These are phyloP conservation scores for Heliothis peltigera DNA, from an alignment of 2,888 invertebrate genomes.

Conservation along the genomic window DNA sequence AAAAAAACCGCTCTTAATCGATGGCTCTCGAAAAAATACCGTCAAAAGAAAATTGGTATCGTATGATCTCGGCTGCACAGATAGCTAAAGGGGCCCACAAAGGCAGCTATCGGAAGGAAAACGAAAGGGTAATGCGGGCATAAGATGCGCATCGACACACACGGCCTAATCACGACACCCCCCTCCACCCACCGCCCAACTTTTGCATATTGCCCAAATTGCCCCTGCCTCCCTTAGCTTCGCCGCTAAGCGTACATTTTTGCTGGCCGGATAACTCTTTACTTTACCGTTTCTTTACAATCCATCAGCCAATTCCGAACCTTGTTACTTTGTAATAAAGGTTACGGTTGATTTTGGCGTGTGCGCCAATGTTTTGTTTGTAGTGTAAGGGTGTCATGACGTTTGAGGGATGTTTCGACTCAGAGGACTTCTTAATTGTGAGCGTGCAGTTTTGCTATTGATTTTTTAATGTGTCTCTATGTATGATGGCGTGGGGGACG, in stretches of 20 bases:
- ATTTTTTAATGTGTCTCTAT: slow-evolving; percentile 84
- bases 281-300: slow-evolving; percentile 58
- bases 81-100: slow-evolving; percentile 83
- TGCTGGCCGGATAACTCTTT: slow-evolving; percentile 62
- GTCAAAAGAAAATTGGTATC: slow-evolving; percentile 83
- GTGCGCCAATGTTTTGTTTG: slow-evolving; percentile 50
- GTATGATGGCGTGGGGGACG: slow-evolving; percentile 51
- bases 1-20: slow-evolving; percentile 65
- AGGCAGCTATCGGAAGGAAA: slow-evolving; percentile 89
- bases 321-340: slow-evolving; percentile 60
- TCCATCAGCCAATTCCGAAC: slow-evolving; percentile 63
- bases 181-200: slow-evolving; percentile 77
- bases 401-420: slow-evolving; percentile 85
- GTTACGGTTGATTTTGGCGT: slow-evolving; percentile 18
- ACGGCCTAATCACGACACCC: slow-evolving; percentile 87
- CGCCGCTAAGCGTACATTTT: slow-evolving; percentile 75
- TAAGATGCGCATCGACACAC: slow-evolving; percentile 90
- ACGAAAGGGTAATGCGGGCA: slow-evolving; percentile 90
- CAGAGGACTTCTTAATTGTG: slow-evolving; percentile 84
- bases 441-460: slow-evolving; percentile 82
- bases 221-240: slow-evolving; percentile 77
- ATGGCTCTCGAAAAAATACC: slow-evolving; percentile 69
- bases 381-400: slow-evolving; percentile 71
- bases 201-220: slow-evolving; percentile 89
- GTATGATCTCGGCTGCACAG: slow-evolving; percentile 80